phyloP scores from a whole-genome alignment of 2,888 invertebrate species.

The Mesorhabditis sp. region DNA sequence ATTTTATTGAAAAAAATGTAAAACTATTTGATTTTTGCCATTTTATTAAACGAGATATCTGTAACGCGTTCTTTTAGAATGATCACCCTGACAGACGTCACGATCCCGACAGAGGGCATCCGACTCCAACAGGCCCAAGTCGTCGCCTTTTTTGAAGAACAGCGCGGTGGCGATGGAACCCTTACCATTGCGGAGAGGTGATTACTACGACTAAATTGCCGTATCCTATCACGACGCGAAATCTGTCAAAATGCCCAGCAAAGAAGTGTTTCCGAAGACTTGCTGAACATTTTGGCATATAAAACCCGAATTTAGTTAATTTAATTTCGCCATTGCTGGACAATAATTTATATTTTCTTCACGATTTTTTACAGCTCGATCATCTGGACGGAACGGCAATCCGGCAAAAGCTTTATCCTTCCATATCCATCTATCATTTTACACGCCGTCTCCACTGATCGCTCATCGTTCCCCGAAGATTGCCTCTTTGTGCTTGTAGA shows the following conservation, averaged over 20 bases:
- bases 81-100: constrained; percentile 26
- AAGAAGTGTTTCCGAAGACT: too few relatives aligned
- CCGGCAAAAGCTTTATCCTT: constrained; percentile 67
- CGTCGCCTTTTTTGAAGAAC: constrained; percentile 32
- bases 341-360: too few relatives aligned
- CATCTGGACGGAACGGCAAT: constrained; percentile 21
- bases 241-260: too few relatives aligned
- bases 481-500: constrained; percentile 75
- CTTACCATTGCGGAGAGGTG: constrained; percentile 42
- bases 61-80: constrained; percentile 11
- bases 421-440: constrained; percentile 74
- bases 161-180: constrained; percentile 44
- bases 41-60: too few relatives aligned
- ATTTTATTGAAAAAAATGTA: too few relatives aligned
- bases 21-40: too few relatives aligned
- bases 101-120: constrained; percentile 37
- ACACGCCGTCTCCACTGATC: constrained; percentile 74
- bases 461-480: constrained; percentile 68
- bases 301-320: too few relatives aligned
- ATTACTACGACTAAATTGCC: constrained; percentile 2
- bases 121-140: constrained; percentile 39
- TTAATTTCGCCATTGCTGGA: too few relatives aligned
- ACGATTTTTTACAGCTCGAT: constrained; percentile 23
- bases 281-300: too few relatives aligned
- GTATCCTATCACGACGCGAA: too few relatives aligned